phyloP scores from a whole-genome alignment of 1,140 invertebrate genomes.

The Drosophila kepulauana region DNA sequence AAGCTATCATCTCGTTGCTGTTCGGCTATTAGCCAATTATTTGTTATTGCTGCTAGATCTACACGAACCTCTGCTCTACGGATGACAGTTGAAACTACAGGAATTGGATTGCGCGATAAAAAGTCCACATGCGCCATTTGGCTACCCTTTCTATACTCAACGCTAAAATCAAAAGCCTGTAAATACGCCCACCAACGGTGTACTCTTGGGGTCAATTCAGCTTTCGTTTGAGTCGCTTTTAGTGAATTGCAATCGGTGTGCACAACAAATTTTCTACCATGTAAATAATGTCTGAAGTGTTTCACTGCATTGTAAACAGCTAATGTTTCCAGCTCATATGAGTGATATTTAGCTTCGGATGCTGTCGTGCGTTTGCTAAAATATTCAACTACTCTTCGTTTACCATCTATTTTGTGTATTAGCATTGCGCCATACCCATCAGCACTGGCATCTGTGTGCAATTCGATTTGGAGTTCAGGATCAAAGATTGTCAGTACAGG shows the following conservation, averaged over 20 bases:
- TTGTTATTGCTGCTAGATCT: conserved; percentile 1
- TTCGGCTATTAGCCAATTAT: conserved; percentile 2
- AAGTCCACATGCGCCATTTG: not conserved
- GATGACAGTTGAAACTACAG: not conserved
- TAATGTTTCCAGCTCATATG: conserved; percentile 12
- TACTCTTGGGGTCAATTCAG: conserved; percentile 8
- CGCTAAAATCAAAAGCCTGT: not conserved
- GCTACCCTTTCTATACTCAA: not conserved
- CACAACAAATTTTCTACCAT: conserved; percentile 11
- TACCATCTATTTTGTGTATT: not conserved
- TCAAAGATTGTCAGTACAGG: conserved; percentile 16
- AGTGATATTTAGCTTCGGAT: conserved; percentile 9
- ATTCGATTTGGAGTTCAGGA: not conserved
- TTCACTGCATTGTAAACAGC: conserved; percentile 11
- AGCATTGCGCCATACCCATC: conserved; percentile 16
- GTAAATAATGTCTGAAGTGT: conserved; percentile 9
- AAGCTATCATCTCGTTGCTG: too few relatives aligned
- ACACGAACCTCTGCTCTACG: not conserved
- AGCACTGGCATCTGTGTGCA: conserved; percentile 14
- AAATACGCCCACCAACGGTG: conserved; percentile 11
- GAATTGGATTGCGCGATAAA: not conserved
- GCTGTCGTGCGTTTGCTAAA: conserved; percentile 7
- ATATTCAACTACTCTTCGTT: conserved; percentile 4
- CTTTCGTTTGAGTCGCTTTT: conserved; percentile 10
- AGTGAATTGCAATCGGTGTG: conserved; percentile 12